A percentile compares a stretch with the other conserved stretches of the same genome.
These are phyloP conservation scores for Reinhardtius hippoglossoides DNA, from an alignment of 2,113 vertebrate genomes.

Conservation along the genomic window DNA sequence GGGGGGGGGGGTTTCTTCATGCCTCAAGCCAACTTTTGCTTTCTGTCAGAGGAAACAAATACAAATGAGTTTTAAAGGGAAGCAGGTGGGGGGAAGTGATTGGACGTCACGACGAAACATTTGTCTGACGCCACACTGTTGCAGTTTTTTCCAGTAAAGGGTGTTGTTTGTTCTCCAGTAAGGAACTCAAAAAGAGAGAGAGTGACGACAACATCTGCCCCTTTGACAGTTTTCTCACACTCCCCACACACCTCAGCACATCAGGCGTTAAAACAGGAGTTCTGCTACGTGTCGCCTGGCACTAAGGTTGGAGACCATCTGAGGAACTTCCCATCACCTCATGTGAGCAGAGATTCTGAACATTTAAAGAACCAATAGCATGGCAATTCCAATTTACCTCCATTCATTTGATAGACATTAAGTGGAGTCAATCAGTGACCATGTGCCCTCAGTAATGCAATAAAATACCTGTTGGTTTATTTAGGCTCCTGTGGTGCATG, in stretches of 20 bases:
- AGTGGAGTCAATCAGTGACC: no score
- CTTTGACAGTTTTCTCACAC: background rate
- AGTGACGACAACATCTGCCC: constrained; percentile 12
- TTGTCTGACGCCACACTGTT: constrained; percentile 12
- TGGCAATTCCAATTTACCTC: background rate
- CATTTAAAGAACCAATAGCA: background rate
- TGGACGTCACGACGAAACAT: constrained; percentile 19
- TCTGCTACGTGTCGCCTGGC: background rate
- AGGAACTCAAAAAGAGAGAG: background rate
- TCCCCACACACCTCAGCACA: constrained; percentile 5
- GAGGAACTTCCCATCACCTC: constrained; percentile 17
- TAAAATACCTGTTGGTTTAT: background rate
- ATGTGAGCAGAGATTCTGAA: constrained; percentile 2
- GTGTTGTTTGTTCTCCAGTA: constrained; percentile 33
- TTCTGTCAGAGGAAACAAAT: constrained; percentile 1
- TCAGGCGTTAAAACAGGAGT: constrained; percentile 26
- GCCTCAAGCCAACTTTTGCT: background rate
- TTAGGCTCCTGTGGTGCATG: background rate
- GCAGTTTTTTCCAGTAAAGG: constrained; percentile 51
- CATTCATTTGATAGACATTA: no score
- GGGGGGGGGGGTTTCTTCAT: background rate
- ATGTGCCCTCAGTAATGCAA: background rate
- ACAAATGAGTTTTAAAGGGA: constrained; percentile 30
- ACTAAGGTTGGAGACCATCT: background rate
- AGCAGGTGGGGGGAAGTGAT: constrained; percentile 15